A percentile compares a stretch with the other conserved stretches of the same genome.
Conservation (phyloP, 1,140 invertebrate species). For the Drosophila hydei region DNA sequence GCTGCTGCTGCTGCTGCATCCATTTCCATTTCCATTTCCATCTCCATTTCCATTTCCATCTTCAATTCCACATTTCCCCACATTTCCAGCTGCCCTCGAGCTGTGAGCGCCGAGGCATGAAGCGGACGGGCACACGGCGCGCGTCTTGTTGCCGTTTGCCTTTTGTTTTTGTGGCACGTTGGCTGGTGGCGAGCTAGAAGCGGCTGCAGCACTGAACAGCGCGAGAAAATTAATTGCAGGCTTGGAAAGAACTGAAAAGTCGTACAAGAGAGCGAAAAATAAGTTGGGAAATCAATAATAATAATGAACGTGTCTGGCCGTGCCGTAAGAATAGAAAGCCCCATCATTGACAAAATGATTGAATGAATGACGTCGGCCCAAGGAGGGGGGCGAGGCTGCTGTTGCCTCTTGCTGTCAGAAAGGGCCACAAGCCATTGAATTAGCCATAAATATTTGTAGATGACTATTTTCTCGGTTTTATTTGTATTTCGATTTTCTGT, state of each 20-base stretch:
- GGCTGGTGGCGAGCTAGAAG: background rate
- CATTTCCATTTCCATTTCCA: too few relatives aligned
- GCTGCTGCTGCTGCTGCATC: too few relatives aligned
- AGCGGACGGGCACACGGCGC: slow-evolving; percentile 33
- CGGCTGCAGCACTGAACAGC: slow-evolving; percentile 20
- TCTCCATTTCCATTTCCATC: slow-evolving; percentile 2
- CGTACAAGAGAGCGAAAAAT: slow-evolving; percentile 57
- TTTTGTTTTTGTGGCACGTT: slow-evolving; percentile 26
- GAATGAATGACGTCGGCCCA: slow-evolving; percentile 67
- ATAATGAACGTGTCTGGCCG: slow-evolving; percentile 64
- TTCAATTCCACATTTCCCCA: slow-evolving; percentile 12
- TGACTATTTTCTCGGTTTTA: slow-evolving; percentile 54
- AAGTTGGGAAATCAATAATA: slow-evolving; percentile 81
- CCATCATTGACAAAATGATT: slow-evolving; percentile 80
- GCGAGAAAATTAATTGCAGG: slow-evolving; percentile 78
- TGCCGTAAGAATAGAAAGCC: slow-evolving; percentile 45
- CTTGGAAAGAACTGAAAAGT: slow-evolving; percentile 37
- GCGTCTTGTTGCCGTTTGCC: slow-evolving; percentile 30
- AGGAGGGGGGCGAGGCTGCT: slow-evolving; percentile 6
- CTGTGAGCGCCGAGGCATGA: slow-evolving; percentile 49
- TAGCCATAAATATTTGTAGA: slow-evolving; percentile 75
- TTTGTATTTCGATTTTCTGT: slow-evolving; percentile 35
- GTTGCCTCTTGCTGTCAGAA: slow-evolving; percentile 21
- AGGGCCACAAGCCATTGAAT: slow-evolving; percentile 51
- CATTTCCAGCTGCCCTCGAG: slow-evolving; percentile 52